Base-by-base conservation (phyloP, 1,140 invertebrate genomes). In the Lerema accius region DNA sequence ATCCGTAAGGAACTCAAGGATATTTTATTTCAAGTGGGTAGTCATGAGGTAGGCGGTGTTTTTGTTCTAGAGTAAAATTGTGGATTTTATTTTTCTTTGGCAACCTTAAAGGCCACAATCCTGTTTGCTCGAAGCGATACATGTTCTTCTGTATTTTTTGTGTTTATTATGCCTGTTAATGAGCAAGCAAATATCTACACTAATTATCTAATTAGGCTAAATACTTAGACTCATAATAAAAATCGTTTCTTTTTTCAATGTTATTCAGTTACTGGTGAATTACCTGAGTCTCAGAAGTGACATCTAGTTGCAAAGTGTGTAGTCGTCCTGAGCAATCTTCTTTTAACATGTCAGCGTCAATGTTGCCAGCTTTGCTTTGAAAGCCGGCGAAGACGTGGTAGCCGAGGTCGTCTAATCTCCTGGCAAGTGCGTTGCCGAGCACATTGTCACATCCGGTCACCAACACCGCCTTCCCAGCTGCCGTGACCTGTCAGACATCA, bases 361-460 rank as follows among this genome's bases (percentile, higher is more conserved):
- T 91, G 50, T 93, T 94, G 15, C 93, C 93, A 2, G 90, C 88
- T 77, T 94, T 93, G 56, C 90, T 93, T 65, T 92, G 92, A 78
- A 96, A 96, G 48, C 95, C 95, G 50, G 96, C 96, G 73, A 96
- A 96, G 9, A 97, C 95, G 28, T 95, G 95, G 79, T 96, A 96
- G 17, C 96, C 95, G 81, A 96, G 89, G 81, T 96, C 95, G 78
- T 97, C 95, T 48, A 97, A 86, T 67, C 94, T 92, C 69, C 95
- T 93, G 5, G 95, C 95, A 69, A 96, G 88, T 62, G 94, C 94
- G 86, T 94, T 95, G 58, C 95, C 96, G 55, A 97, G 92, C 23
- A 94, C 94, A 17, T 95, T 94, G 87, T 97, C 96, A 89, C 96
- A 97, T 49, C 95, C 96, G n/a, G 96, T 97, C 60, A 97, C 93